phyloP scores from a whole-genome alignment of 2,797 vertebrate species.

The Acrossocheilus fasciatus region DNA sequence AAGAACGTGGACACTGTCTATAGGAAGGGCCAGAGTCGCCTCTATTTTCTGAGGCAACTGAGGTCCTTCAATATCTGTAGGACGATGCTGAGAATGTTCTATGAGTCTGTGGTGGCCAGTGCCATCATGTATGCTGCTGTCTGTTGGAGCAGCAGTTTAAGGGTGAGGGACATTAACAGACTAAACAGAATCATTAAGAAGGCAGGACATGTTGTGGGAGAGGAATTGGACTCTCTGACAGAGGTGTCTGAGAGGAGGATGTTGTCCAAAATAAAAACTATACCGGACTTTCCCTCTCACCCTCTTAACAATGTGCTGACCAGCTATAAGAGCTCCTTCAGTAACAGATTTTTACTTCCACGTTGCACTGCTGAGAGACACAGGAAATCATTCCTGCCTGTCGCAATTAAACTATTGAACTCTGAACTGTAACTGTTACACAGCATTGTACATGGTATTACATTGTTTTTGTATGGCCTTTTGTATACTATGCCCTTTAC shows the following conservation, averaged over 20 bases:
- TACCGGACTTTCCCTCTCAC: too few relatives aligned
- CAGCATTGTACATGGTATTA: neutral
- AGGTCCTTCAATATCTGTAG: neutral
- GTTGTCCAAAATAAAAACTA: too few relatives aligned
- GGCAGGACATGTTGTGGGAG: neutral
- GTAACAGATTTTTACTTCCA: too few relatives aligned
- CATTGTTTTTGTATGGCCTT: too few relatives aligned
- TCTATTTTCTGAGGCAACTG: neutral
- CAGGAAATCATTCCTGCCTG: too few relatives aligned
- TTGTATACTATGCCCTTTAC: too few relatives aligned
- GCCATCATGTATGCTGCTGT: neutral
- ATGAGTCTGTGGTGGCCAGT: conserved; percentile 11
- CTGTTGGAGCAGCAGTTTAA: neutral
- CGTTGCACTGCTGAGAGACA: too few relatives aligned
- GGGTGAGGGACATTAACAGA: neutral
- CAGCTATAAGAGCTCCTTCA: too few relatives aligned
- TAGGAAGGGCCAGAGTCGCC: neutral
- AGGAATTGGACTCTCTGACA: neutral
- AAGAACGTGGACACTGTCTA: neutral
- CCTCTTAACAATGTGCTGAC: too few relatives aligned
- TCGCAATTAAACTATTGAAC: too few relatives aligned
- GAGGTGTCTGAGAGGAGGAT: neutral
- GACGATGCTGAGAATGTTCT: neutral
- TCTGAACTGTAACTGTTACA: too few relatives aligned
- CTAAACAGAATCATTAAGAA: neutral